These are phyloP conservation scores for Dendrolimus houi DNA, from an alignment of 2,888 invertebrate genomes.

Conservation along the genomic window DNA sequence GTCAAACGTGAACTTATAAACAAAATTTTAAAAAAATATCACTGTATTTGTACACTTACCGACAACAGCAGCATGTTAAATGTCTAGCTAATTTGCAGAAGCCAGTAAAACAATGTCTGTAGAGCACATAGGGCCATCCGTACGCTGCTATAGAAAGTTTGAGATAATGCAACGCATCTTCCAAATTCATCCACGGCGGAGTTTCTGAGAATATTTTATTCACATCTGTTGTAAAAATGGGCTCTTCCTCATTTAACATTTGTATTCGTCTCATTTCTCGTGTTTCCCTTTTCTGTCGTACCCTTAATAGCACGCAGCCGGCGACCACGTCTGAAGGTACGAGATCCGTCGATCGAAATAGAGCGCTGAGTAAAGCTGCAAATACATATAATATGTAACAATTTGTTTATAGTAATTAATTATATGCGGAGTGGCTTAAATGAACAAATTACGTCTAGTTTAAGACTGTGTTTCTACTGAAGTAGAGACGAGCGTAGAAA, in stretches of 20 bases:
- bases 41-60: constrained; percentile 49
- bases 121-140: constrained; percentile 92
- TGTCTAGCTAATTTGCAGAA: constrained; percentile 82
- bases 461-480: too few species aligned
- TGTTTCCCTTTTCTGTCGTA: constrained; percentile 84
- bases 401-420: too few species aligned
- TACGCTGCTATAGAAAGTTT: constrained; percentile 89
- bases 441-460: too few species aligned
- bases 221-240: constrained; percentile 80
- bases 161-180: constrained; percentile 85
- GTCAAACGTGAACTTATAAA: too few species aligned
- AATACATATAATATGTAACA: constrained; percentile 14
- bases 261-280: constrained; percentile 82
- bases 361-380: constrained; percentile 82
- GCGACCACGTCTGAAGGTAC: constrained; percentile 93
- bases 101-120: constrained; percentile 84
- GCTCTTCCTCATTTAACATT: constrained; percentile 79
- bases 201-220: constrained; percentile 78
- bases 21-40: too few species aligned
- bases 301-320: constrained; percentile 88
- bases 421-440: too few species aligned
- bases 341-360: constrained; percentile 90
- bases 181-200: constrained; percentile 88
- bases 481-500: too few species aligned
- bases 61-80: constrained; percentile 84